Percentiles rank a stretch among this genome's conserved stretches.
These are phyloP conservation scores for Hycleus cichorii DNA, from an alignment of 1,140 invertebrate genomes.

Conservation along the genomic window DNA sequence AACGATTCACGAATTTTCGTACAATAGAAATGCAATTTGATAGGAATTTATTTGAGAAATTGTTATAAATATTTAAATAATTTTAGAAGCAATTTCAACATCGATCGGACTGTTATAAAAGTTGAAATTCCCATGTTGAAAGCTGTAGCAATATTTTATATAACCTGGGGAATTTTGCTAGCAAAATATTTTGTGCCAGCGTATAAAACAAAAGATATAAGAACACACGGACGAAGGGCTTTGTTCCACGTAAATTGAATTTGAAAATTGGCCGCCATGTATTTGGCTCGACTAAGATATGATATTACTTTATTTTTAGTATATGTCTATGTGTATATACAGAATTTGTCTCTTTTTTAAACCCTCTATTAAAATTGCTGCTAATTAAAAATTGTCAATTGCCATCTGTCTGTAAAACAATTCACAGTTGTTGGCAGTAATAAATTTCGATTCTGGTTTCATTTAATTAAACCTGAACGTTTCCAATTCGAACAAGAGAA, in stretches of 20 bases:
- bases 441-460: no score
- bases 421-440: no score
- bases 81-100: conserved; percentile 8
- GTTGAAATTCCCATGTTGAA: conserved; percentile 27
- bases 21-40: no score
- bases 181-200: conserved; percentile 31
- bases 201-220: conserved; percentile 30
- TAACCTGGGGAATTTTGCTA: conserved; percentile 34
- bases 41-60: not conserved
- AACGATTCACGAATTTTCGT: no score
- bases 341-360: no score
- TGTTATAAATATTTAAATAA: conserved; percentile 12
- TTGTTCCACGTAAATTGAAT: conserved; percentile 41
- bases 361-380: no score
- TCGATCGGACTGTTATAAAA: conserved; percentile 24
- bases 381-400: no score
- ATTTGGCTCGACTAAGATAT: conserved; percentile 31
- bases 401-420: no score
- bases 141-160: conserved; percentile 34
- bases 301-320: conserved; percentile 27
- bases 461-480: no score
- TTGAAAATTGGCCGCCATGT: conserved; percentile 37
- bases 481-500: no score
- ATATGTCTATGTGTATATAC: no score
- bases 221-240: conserved; percentile 17